Evolutionary conservation across 1,140 invertebrate species (phyloP), one percentile per base, ranked within the genome.

Genomic region (Drosophila malerkotliana): DNA sequence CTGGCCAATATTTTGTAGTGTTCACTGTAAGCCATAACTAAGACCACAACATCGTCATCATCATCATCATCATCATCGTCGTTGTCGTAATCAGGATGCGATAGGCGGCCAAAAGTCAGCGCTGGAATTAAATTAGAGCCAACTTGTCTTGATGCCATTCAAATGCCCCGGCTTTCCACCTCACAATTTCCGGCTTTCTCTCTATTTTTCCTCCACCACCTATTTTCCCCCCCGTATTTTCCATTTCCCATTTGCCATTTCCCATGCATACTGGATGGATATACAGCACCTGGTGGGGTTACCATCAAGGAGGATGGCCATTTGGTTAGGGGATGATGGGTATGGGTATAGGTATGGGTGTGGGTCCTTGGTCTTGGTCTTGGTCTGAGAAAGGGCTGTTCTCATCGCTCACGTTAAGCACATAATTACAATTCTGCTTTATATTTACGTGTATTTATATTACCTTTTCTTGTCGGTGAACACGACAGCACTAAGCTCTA

Each of bases 391-490:
- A 44, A 37, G 34, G 30, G 8, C 10, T 47, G 37, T 57, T 60
- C 49, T 71, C 83, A 87, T 88, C 78, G 79, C 76, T 87, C 83
- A 88, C 79, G 75, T 79, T 82, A 88, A 88, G 79, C 83, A 87
- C 83, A 87, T 87, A 87, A 87, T 87, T 87, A 87, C 83, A 87
- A 87, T 87, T 87, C 83, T 83, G 84, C 71, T 79, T 87, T 87
- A 69, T 88, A 87, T 82, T 88, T 88, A 85, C 81, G 77, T 85
- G 62, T 84, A 87, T 88, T 87, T 88, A 79, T 87, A 79, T 88
- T 83, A 76, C 82, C 75, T 87, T 88, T 88, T 76, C 66, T 73
- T 79, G 67, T 53, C 51, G 15, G 39, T 63, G 30, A 47, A 37
- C 48, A 63, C 57, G 37, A 34, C 54, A 34, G 44, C 58, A 21